A percentile compares a stretch with the other conserved stretches of the same genome.
Conservation (phyloP, 2,797 vertebrate species). For the Ceryle rudis region DNA sequence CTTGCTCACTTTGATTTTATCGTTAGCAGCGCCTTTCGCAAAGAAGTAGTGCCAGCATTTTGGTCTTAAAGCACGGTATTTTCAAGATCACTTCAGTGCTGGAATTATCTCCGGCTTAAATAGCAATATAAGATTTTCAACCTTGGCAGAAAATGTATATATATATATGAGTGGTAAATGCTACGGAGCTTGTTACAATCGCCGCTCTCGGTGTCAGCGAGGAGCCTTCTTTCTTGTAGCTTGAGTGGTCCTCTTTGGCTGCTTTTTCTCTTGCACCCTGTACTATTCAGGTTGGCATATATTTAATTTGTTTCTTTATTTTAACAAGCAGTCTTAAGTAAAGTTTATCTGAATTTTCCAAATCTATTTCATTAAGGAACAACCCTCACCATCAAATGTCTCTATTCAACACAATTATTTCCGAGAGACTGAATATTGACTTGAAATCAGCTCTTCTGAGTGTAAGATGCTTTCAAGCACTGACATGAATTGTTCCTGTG, state of each 20-base stretch:
- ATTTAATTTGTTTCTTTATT: not conserved
- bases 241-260: not conserved
- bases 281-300: not conserved
- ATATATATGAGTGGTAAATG: not conserved
- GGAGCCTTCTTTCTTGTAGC: not conserved
- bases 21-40: not conserved
- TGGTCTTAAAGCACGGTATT: not conserved
- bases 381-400: not conserved
- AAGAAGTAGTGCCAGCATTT: not conserved
- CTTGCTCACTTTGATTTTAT: not conserved
- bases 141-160: not conserved
- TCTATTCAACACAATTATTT: not conserved
- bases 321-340: not conserved
- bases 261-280: not conserved
- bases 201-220: not conserved
- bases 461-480: not conserved
- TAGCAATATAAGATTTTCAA: not conserved
- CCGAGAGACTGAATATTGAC: not conserved
- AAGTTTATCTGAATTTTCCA: not conserved
- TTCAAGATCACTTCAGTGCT: not conserved
- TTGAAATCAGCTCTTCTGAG: not conserved
- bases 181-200: not conserved
- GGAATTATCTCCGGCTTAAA: not conserved
- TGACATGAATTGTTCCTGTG: conserved; percentile 8
- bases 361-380: not conserved